Evolutionary conservation across 1,140 invertebrate genomes (phyloP), one percentile per base, ranked within the genome.

Genomic region (Drosophila lowei): DNA sequence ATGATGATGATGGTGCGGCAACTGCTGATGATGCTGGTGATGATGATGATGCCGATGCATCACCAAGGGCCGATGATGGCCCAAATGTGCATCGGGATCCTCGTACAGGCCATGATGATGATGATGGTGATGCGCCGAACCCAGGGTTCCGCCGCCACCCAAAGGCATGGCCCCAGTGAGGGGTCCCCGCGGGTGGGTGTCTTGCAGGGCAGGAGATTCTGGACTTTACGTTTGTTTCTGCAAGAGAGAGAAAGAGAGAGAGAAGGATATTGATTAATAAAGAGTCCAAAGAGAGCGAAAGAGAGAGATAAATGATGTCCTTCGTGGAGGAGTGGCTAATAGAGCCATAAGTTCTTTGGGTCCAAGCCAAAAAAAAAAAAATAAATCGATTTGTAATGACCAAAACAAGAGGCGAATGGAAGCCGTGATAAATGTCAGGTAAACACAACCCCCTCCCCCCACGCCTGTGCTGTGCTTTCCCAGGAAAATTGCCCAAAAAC

Each of bases 181-280:
- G 4, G 83, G 92, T 52, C 93, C 93, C 48, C 93, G 92, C 93
- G 92, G 16, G 93, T 94, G 38, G 94, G 94, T 47, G 93, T 94
- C 90, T 95, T 95, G 91, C 94, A 95, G 18, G 94, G 94, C 68
- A 95, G 91, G 71, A 95, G 93, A 73, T 94, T 95, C 91, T 95
- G 94, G 90, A 95, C 94, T 93, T 95, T 95, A 84, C 94, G 93
- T 89, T 95, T 95, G 89, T 95, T 94, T 90, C 94, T 95, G 93
- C 92, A 90, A 93, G 23, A 25, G 3, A 25, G 23, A 90, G 78
- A 79, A 65, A 53, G 0, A 75, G 13, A 76, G 53, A 68, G 16
- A 62, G 23, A 60, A 44, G 58, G 21, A 8, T 42, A 44, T 48
- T 59, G 28, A 68, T 67, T 77, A 77, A 43, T 65, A 34, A 50